Evolutionary conservation across 1,140 invertebrate genomes (phyloP).

Genomic region (Drosophila chauvacae): DNA sequence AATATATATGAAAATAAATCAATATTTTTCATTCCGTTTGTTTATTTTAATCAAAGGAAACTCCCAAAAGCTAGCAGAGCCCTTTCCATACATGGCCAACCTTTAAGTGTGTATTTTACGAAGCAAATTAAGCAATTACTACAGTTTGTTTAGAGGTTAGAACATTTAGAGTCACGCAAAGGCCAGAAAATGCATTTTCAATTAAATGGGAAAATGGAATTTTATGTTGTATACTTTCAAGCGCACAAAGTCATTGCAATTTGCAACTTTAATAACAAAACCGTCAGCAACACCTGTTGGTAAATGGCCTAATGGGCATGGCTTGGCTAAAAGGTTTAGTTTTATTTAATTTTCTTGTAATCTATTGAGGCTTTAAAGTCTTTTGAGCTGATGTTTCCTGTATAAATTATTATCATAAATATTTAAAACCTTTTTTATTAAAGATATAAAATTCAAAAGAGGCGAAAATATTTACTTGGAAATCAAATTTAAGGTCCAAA

Average conservation of each 20-base stretch:
- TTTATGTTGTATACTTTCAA: conserved; percentile 29
- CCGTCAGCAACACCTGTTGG: conserved; percentile 3
- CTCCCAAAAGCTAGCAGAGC: not conserved
- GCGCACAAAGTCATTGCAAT: conserved; percentile 3
- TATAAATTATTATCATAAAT: too few species aligned
- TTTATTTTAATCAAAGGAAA: conserved; percentile 32
- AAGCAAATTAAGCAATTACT: conserved; percentile 18
- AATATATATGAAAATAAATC: conserved; percentile 20
- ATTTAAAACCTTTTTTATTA: too few species aligned
- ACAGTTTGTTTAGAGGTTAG: conserved; percentile 6
- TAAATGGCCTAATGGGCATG: not conserved
- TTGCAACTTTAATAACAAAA: not conserved
- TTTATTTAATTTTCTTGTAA: too few species aligned
- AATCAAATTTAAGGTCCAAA: too few species aligned
- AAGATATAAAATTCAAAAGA: too few species aligned
- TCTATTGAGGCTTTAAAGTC: too few species aligned
- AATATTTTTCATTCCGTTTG: conserved; percentile 20
- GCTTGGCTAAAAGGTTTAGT: not conserved
- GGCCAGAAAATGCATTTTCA: conserved; percentile 18
- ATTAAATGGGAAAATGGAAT: conserved; percentile 24
- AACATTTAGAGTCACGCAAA: conserved; percentile 30
- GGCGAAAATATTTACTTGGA: too few species aligned
- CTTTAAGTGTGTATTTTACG: not conserved
- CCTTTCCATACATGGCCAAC: not conserved
- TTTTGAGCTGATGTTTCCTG: too few species aligned